Base-by-base conservation (phyloP, 2,888 invertebrate species). In the Steinernema scapterisci region DNA sequence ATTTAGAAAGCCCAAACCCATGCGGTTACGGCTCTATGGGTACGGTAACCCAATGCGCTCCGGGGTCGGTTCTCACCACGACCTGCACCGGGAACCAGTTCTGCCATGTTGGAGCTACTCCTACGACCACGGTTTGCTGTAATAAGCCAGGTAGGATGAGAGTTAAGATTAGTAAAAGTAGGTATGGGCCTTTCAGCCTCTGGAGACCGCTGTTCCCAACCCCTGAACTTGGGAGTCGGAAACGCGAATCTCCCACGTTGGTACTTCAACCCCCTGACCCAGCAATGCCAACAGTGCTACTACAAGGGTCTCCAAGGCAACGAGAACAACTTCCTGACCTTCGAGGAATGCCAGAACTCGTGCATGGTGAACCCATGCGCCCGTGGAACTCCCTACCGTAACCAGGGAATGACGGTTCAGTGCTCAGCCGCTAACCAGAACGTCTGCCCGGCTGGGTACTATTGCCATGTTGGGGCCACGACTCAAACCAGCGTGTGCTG, bases 91-190 rank as follows among this genome's bases (percentile, higher is more conserved):
- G 76, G n/a, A 77, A 78, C 16, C 80, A 78, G 71, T 87, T 82
- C 75, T 87, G 87, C 74, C 86, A 87, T 73, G 82, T 86, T 9
- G 86, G 86, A 6, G 84, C 84, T 5, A 80, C 77, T 13, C 74
- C 84, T 0, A 77, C 77, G 19, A 86, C 87, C 1, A 88, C 87
- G 3, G 82, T 88, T 9, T 87, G 87, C 79, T 87, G 87, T 76
- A 84, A 86, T 11, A 85, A 84, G 56, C 86, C 85, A 46, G 74
- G 84, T 84, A 44, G 73, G 73, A 71, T 6, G 45, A 38, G 19
- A 77, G n/a, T 72, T 3, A n/a, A 38, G 44, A 16, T 27, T 2
- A 45, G 2, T 21, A 73, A 16, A 25, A 38, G n/a, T n/a, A n/a
- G n/a, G n/a, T n/a, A n/a, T 54, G 6, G 16, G 6, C 0, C 13